Evolutionary conservation across 2,888 invertebrate species (phyloP).

Genomic region (Eulithis testata): DNA sequence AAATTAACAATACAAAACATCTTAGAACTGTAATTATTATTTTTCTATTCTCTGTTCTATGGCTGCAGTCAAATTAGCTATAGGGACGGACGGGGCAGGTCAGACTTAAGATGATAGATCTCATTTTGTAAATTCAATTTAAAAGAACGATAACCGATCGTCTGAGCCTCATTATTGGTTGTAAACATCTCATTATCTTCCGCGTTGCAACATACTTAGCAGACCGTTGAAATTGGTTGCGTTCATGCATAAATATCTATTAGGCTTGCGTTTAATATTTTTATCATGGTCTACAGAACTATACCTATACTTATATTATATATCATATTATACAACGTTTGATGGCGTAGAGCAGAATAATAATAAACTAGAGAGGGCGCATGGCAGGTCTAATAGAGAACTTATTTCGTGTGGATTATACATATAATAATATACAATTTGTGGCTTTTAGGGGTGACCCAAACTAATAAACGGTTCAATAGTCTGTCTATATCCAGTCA

Average conservation of each 20-base stretch:
- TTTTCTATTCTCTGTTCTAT: too few relatives aligned
- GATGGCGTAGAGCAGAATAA: slow-evolving; percentile 47
- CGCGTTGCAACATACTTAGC: slow-evolving; percentile 56
- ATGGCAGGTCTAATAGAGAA: too few relatives aligned
- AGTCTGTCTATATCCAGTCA: too few relatives aligned
- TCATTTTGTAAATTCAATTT: slow-evolving; percentile 6
- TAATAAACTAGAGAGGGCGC: slow-evolving; percentile 8
- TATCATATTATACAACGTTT: slow-evolving; percentile 29
- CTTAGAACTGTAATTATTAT: too few relatives aligned
- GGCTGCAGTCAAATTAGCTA: too few relatives aligned
- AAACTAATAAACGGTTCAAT: too few relatives aligned
- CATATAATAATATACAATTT: too few relatives aligned
- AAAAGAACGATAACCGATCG: slow-evolving; percentile 28
- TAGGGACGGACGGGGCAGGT: too few relatives aligned
- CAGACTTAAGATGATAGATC: too few relatives aligned
- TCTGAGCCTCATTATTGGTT: slow-evolving; percentile 60
- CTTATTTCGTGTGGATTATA: too few relatives aligned
- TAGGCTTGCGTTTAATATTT: slow-evolving; percentile 80
- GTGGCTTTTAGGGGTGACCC: too few relatives aligned
- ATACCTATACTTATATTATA: slow-evolving; percentile 21
- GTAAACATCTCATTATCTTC: slow-evolving; percentile 75
- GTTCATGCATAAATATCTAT: slow-evolving; percentile 82
- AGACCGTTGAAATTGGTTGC: slow-evolving; percentile 71
- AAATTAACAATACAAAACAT: too few relatives aligned
- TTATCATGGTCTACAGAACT: slow-evolving; percentile 58